These are phyloP conservation scores for Rhizomys pruinosus DNA, from an alignment of 2,113 vertebrate genomes.

Conservation along the genomic window DNA sequence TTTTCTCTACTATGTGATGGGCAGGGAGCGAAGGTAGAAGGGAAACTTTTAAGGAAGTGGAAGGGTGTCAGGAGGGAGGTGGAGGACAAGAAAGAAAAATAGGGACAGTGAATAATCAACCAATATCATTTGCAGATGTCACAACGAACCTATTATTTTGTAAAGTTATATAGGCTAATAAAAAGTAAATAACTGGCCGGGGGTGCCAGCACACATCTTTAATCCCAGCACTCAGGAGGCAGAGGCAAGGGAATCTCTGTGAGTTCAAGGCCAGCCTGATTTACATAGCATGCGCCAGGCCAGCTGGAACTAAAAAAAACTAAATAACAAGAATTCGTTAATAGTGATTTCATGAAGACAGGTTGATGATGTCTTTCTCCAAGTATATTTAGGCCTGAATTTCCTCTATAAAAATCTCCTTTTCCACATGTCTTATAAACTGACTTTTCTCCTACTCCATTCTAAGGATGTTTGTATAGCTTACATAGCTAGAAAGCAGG, in stretches of 20 bases:
- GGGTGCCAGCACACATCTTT: no score
- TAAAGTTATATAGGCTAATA: neutral
- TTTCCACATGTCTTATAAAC: neutral
- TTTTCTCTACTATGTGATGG: neutral
- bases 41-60: neutral
- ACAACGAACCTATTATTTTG: neutral
- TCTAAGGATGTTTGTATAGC: conserved; percentile 3
- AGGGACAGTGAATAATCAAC: neutral
- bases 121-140: neutral
- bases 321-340: neutral
- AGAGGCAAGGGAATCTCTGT: no score
- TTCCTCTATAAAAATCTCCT: neutral
- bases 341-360: neutral
- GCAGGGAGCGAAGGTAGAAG: neutral
- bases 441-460: neutral
- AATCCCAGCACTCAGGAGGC: no score
- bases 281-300: no score
- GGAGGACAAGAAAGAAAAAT: neutral
- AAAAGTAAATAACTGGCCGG: neutral
- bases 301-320: neutral
- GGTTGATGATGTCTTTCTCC: conserved; percentile 11
- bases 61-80: no score
- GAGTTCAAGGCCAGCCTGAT: no score
- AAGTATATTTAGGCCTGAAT: neutral
- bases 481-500: neutral